Conservation (phyloP, 2,888 invertebrate genomes). For the Nemoura dubitans region DNA sequence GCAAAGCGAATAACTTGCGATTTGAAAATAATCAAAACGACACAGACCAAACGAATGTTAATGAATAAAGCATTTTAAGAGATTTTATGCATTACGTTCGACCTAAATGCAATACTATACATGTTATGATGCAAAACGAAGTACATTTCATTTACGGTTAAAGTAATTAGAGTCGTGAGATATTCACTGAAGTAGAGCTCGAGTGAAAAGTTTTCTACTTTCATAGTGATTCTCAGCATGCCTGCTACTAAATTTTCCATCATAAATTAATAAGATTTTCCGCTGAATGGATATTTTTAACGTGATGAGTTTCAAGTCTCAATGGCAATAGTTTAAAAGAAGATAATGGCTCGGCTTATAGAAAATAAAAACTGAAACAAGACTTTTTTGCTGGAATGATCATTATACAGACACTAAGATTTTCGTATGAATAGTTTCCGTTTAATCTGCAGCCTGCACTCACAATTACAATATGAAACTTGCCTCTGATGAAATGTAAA, state of each 20-base stretch:
- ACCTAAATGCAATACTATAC: background rate
- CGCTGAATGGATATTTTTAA: background rate
- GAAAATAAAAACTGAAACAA: too few relatives aligned
- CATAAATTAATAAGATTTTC: background rate
- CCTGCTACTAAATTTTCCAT: background rate
- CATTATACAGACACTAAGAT: too few relatives aligned
- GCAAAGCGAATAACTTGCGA: background rate
- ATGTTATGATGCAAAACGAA: background rate
- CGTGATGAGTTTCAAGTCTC: background rate
- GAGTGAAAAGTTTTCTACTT: constrained; percentile 19
- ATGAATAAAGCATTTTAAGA: background rate
- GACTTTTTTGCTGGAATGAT: too few relatives aligned
- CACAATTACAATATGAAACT: too few relatives aligned
- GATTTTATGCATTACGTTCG: background rate
- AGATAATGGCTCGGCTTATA: background rate
- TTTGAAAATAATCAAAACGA: background rate
- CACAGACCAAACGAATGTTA: background rate
- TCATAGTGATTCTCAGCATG: constrained; percentile 3
- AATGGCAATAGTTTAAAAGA: background rate
- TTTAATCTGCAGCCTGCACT: too few relatives aligned
- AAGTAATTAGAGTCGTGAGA: background rate
- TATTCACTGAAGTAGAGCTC: constrained; percentile 25
- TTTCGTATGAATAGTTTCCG: too few relatives aligned
- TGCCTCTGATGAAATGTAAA: too few relatives aligned
- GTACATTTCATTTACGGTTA: background rate